Conservation (phyloP, 2,797 vertebrate genomes). For the Clarias laeviceps region DNA sequence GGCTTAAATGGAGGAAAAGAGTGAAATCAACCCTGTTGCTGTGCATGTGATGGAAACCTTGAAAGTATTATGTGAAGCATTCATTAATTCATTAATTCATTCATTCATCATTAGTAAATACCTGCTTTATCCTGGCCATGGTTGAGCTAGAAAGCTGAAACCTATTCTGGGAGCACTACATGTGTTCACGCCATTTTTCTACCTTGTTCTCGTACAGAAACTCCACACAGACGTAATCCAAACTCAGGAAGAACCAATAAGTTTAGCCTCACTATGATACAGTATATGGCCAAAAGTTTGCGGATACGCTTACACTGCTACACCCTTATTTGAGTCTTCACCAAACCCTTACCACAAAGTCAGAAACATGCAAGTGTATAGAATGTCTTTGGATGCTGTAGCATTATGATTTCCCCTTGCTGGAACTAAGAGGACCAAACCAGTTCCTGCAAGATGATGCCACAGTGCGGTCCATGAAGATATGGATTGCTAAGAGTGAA, state of each 20-base stretch:
- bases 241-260: background rate
- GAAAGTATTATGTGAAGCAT: background rate
- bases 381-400: background rate
- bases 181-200: background rate
- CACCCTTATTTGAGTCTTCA: background rate
- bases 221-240: background rate
- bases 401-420: background rate
- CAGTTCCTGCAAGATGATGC: background rate
- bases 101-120: background rate
- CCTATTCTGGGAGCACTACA: background rate
- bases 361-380: background rate
- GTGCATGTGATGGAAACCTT: background rate
- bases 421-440: background rate
- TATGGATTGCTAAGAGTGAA: background rate
- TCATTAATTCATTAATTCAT: background rate
- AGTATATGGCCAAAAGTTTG: background rate
- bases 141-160: background rate
- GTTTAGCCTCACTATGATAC: background rate
- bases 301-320: background rate
- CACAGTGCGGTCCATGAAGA: background rate
- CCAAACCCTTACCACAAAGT: background rate
- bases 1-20: background rate
- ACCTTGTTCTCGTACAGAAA: too few relatives aligned
- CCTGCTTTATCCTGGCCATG: background rate
- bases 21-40: background rate